Conservation (phyloP, 2,888 invertebrate species). For the Lasioglossum lativentre region DNA sequence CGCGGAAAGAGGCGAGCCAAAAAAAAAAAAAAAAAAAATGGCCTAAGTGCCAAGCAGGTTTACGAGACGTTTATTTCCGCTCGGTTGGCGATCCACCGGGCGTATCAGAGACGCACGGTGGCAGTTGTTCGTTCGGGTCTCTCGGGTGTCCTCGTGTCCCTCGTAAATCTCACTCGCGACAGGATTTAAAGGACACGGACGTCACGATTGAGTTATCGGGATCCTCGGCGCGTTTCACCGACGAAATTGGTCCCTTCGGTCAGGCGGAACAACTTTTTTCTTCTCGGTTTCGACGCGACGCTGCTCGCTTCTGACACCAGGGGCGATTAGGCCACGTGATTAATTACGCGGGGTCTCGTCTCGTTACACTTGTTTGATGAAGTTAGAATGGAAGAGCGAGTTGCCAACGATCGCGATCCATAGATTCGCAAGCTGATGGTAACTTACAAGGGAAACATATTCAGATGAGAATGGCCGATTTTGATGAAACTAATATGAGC, state of each 20-base stretch:
- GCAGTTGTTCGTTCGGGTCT: conserved; percentile 63
- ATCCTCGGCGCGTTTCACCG: conserved; percentile 36
- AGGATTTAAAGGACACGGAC: conserved; percentile 50
- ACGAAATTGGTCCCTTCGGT: conserved; percentile 41
- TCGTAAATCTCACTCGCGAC: conserved; percentile 68
- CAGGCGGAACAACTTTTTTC: no score
- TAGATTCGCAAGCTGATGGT: not conserved
- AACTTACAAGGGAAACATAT: no score
- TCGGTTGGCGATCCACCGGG: conserved; percentile 71
- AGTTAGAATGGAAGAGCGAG: not conserved
- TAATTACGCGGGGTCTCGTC: not conserved
- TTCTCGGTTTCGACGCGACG: no score
- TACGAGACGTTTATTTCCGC: conserved; percentile 76
- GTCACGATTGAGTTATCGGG: conserved; percentile 60
- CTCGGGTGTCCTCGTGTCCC: no score
- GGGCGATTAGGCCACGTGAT: conserved; percentile 17
- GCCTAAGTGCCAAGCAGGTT: conserved; percentile 68
- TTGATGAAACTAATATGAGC: no score
- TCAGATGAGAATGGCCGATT: no score
- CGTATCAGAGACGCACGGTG: conserved; percentile 70
- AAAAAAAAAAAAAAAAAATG: conserved; percentile 39
- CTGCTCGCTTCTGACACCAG: conserved; percentile 25
- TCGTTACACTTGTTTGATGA: not conserved
- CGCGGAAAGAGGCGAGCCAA: not conserved
- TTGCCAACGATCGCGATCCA: not conserved